phyloP scores from a whole-genome alignment of 2,888 invertebrate genomes.

The Caenorhabditis imperialis region DNA sequence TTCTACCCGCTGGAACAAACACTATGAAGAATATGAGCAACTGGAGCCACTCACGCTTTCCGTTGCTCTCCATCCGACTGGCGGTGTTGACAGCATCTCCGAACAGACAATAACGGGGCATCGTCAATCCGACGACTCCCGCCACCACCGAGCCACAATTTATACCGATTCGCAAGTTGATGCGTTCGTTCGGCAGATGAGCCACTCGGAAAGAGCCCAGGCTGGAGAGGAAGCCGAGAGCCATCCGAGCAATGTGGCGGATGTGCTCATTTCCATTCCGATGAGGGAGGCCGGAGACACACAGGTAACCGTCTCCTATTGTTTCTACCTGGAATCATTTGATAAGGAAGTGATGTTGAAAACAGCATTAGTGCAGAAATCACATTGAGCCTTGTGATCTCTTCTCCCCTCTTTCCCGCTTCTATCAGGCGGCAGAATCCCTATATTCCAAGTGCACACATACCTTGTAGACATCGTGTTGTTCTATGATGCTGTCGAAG shows the following conservation, averaged over 20 bases:
- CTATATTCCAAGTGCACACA: not conserved
- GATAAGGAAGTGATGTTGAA: too few species aligned
- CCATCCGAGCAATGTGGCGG: conserved; percentile 68
- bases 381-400: too few species aligned
- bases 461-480: conserved; percentile 76
- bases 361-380: too few species aligned
- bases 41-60: conserved; percentile 60
- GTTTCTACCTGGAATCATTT: conserved; percentile 62
- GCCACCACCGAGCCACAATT: conserved; percentile 62
- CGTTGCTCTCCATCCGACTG: conserved; percentile 71
- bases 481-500: conserved; percentile 75
- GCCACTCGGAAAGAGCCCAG: conserved; percentile 4
- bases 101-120: conserved; percentile 71
- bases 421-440: conserved; percentile 1
- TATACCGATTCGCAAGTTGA: not conserved
- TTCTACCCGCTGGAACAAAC: conserved; percentile 68
- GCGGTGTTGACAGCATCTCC: conserved; percentile 76
- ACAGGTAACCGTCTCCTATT: conserved; percentile 64
- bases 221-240: conserved; percentile 63
- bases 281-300: conserved; percentile 64
- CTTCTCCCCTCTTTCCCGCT: too few species aligned
- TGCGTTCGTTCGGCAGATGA: not conserved
- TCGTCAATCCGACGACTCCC: conserved; percentile 68
- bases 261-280: conserved; percentile 62
- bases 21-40: too few species aligned